Conservation (phyloP, 2,888 invertebrate species). For the Imbricaverruca yamaguchii region DNA sequence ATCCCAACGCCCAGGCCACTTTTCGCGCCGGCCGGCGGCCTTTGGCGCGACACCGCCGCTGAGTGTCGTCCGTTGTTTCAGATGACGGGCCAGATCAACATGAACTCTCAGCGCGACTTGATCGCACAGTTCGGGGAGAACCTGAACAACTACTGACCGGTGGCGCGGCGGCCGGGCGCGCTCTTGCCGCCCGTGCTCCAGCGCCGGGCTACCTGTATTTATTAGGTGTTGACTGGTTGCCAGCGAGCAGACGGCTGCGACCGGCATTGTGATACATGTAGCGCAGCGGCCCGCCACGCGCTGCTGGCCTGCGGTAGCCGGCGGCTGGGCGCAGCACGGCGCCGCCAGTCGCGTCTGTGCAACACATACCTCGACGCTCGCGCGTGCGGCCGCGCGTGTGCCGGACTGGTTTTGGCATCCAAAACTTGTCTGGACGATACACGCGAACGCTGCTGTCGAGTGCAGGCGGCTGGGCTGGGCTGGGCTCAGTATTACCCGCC, state of each 20-base stretch:
- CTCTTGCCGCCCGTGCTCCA: background rate
- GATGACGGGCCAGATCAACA: slow-evolving; percentile 20
- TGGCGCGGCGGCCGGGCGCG: background rate
- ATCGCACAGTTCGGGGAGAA: slow-evolving; percentile 21
- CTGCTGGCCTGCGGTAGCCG: no score
- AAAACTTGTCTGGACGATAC: background rate
- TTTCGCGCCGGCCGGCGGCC: no score
- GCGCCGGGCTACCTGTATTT: background rate
- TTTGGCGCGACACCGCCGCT: no score
- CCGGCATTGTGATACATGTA: background rate
- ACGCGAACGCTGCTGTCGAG: no score
- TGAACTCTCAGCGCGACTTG: slow-evolving; percentile 16
- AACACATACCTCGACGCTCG: background rate
- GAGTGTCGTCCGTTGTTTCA: background rate
- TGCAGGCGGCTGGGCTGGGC: no score
- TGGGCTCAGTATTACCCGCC: no score
- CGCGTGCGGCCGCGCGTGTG: background rate
- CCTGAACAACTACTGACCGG: slow-evolving; percentile 14
- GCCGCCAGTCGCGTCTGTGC: background rate
- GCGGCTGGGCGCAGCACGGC: no score
- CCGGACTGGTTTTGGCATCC: background rate
- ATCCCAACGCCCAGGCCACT: no score
- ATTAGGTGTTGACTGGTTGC: background rate
- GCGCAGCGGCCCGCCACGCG: background rate
- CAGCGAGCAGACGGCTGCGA: background rate